These are phyloP conservation scores for Lithophane semibrunnea DNA, from an alignment of 2,888 invertebrate species.

Conservation along the genomic window DNA sequence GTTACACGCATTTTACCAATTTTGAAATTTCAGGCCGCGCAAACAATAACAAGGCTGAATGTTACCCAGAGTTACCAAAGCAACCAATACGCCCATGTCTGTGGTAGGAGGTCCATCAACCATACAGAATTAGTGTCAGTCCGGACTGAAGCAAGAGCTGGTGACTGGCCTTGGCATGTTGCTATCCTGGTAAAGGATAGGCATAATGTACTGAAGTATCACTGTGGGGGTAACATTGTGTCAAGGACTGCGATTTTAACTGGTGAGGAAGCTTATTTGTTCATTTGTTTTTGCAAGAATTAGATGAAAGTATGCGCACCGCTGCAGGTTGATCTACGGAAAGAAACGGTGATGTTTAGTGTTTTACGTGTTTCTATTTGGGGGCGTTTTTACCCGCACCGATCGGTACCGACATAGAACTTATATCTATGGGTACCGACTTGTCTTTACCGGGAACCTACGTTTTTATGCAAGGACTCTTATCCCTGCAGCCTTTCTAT, in stretches of 20 bases:
- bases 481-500: not conserved
- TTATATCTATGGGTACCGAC: too few relatives aligned
- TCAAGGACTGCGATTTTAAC: constrained; percentile 85
- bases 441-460: not conserved
- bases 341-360: not conserved
- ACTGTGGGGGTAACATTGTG: constrained; percentile 85
- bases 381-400: not conserved
- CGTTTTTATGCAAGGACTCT: not conserved
- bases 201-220: constrained; percentile 70
- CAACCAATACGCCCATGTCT: constrained; percentile 75
- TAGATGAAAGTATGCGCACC: not conserved
- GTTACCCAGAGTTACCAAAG: constrained; percentile 66
- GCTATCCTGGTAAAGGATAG: constrained; percentile 76
- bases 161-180: constrained; percentile 88
- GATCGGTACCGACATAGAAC: not conserved
- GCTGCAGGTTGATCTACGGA: not conserved
- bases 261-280: constrained; percentile 70
- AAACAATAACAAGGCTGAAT: constrained; percentile 74
- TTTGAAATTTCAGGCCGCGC: constrained; percentile 67
- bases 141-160: constrained; percentile 79
- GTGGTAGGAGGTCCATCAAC: constrained; percentile 81
- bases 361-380: not conserved
- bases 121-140: constrained; percentile 81
- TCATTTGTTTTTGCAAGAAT: not conserved
- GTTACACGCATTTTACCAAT: not conserved